Evolutionary conservation across 2,888 invertebrate genomes (phyloP).

Genomic region (Schizotus pectinicornis): DNA sequence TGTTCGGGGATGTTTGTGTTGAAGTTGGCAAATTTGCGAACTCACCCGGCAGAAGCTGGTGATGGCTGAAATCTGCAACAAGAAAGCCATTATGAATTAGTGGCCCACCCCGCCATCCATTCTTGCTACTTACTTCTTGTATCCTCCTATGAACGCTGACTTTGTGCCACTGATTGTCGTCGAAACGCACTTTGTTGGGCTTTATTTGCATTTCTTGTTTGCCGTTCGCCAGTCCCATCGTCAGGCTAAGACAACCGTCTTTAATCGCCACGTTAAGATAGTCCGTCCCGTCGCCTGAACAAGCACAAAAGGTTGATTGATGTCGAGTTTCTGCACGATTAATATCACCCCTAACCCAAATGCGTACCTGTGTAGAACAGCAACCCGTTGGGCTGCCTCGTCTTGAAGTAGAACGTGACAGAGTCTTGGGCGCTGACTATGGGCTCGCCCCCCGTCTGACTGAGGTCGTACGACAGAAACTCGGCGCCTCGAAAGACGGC

Average conservation of each 20-base stretch:
- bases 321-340: neutral
- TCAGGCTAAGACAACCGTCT: conserved; percentile 86
- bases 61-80: conserved; percentile 81
- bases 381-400: conserved; percentile 86
- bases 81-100: conserved; percentile 41
- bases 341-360: neutral
- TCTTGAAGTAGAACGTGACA: conserved; percentile 90
- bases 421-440: conserved; percentile 91
- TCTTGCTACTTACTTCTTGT: conserved; percentile 74
- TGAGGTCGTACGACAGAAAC: conserved; percentile 89
- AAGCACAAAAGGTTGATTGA: conserved; percentile 40
- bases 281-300: conserved; percentile 84
- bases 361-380: conserved; percentile 87
- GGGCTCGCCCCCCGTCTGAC: conserved; percentile 84
- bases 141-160: conserved; percentile 87
- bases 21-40: conserved; percentile 39
- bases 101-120: neutral
- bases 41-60: conserved; percentile 88
- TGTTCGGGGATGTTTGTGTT: neutral
- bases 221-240: conserved; percentile 89
- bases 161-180: conserved; percentile 97
- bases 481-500: conserved; percentile 92
- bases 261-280: conserved; percentile 87
- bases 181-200: conserved; percentile 87
- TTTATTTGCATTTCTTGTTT: conserved; percentile 89